Base-by-base conservation (phyloP, 1,140 invertebrate species). In the Diuraphis noxia region DNA sequence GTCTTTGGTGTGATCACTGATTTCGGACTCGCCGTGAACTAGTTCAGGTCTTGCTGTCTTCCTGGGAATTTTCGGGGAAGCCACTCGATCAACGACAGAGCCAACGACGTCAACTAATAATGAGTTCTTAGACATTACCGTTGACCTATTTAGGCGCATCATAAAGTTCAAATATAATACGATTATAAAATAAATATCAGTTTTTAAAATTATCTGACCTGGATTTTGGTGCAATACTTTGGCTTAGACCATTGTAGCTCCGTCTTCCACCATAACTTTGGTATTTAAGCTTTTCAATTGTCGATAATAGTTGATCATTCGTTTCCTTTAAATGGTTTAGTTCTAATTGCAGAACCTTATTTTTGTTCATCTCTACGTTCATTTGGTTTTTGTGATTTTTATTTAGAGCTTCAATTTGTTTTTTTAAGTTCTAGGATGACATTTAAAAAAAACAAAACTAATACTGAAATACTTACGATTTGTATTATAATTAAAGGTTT, bases 301-400 rank as follows among this genome's bases (percentile, higher is more conserved):
- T 49, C 0, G 43, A 82, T 30, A 52, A 2, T 25, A 91, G 43
- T 52, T 52, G 19, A 7, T 52, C 40, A 5, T 91, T 91, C 36
- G 2, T 49, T 19, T 49, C 13, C 25, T 30, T 82, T 30, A 38
- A 13, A 17, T 3, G 19, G 21, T 36, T 82, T n/a, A 91, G 8
- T 38, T 82, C 43, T 5, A 17, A 19, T 93, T 96, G 95, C 10
- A 96, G 95, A 92, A 96, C 96, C 92, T 96, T 96, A 87, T 95
- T 95, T 92, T 96, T 97, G 49, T 94, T 94, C 52, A 96, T 95
- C 94, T 97, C 96, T 1, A 93, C 92, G 43, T 96, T 95, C 34
- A 97, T 93, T 93, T 96, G 96, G 92, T 96, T 95, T 92, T 95
- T 96, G 90, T 95, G 95, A 92, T 96, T 96, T 94, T 97, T 97